Percentiles rank a stretch among this genome's conserved stretches.
These are phyloP conservation scores for Bellardia pandia DNA, from an alignment of 2,888 invertebrate species.

Conservation along the genomic window DNA sequence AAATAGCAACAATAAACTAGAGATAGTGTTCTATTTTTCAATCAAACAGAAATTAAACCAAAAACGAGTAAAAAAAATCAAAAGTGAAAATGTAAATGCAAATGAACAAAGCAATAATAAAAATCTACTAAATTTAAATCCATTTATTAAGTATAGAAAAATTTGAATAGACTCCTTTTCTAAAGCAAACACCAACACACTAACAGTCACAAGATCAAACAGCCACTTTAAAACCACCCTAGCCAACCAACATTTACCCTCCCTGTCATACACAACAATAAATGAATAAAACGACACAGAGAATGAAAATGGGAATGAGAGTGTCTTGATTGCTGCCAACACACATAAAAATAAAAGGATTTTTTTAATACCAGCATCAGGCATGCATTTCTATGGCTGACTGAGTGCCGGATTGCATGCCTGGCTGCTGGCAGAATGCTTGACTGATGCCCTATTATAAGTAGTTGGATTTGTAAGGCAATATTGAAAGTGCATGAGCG, in stretches of 20 bases:
- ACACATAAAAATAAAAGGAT: background rate
- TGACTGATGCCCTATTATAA: constrained; percentile 52
- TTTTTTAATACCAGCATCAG: background rate
- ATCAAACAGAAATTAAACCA: background rate
- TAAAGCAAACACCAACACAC: background rate
- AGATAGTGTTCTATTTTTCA: constrained; percentile 8
- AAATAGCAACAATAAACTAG: background rate
- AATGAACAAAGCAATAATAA: background rate
- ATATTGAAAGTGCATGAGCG: background rate
- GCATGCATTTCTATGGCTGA: constrained; percentile 47
- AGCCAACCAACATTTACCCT: background rate
- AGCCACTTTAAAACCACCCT: background rate
- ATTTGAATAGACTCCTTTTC: constrained; percentile 24
- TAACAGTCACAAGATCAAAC: background rate
- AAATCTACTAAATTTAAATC: constrained; percentile 2
- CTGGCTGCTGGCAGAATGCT: constrained; percentile 49
- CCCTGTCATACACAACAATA: constrained; percentile 5
- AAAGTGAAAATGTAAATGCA: constrained; percentile 21
- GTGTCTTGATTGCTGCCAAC: no score
- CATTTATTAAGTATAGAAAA: constrained; percentile 17
- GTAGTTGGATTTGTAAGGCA: background rate
- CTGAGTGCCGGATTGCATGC: constrained; percentile 19
- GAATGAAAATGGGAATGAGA: background rate
- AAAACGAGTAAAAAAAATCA: background rate
- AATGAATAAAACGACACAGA: background rate